Conservation (phyloP, 2,797 vertebrate genomes). For the Gila robusta region DNA sequence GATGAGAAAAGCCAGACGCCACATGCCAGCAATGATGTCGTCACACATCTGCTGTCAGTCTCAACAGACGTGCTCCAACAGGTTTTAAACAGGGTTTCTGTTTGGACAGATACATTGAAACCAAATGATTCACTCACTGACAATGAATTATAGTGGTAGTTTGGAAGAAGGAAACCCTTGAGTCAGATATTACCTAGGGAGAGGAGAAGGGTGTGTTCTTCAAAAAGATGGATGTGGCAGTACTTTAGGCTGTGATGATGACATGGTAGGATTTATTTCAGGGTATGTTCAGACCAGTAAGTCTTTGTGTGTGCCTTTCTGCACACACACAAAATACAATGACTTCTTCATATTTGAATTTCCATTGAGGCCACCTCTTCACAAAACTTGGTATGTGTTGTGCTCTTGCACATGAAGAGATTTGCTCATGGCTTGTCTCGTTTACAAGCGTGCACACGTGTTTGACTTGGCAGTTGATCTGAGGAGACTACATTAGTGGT, state of each 20-base stretch:
- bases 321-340: background rate
- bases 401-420: constrained; percentile 22
- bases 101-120: constrained; percentile 28
- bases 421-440: constrained; percentile 1
- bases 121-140: constrained; percentile 17
- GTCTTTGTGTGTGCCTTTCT: background rate
- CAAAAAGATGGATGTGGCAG: background rate
- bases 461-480: constrained; percentile 69
- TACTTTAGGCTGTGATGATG: background rate
- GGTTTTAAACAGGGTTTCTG: constrained; percentile 25
- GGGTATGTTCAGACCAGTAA: background rate
- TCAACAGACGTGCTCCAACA: constrained; percentile 43
- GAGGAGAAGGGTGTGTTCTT: constrained; percentile 21
- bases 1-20: background rate
- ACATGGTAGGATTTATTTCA: constrained; percentile 3
- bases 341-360: background rate
- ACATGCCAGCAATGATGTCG: constrained; percentile 24
- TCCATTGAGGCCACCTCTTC: background rate
- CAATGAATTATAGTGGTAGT: background rate
- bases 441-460: constrained; percentile 44
- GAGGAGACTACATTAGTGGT: constrained; percentile 66
- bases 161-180: constrained; percentile 21
- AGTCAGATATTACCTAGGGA: constrained; percentile 24
- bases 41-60: constrained; percentile 30
- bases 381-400: background rate